Evolutionary conservation across 2,797 vertebrate species (phyloP).

Genomic region (Peromyscus attwateri): DNA sequence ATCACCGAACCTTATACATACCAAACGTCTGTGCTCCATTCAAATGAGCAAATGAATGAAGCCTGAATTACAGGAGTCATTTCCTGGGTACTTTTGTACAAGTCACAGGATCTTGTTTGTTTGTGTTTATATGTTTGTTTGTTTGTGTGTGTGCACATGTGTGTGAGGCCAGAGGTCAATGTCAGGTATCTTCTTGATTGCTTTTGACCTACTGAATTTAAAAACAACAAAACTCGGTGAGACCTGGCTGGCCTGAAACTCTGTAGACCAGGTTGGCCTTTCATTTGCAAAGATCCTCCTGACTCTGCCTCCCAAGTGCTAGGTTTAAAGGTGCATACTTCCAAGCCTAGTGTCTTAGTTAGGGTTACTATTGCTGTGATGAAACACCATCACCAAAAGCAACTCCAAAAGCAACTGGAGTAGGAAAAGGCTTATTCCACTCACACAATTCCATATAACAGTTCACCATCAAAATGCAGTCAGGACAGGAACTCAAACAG

Average conservation of each 20-base stretch:
- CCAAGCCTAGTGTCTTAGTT: not conserved
- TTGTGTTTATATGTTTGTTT: not conserved
- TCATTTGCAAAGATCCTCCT: not conserved
- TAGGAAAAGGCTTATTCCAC: not conserved
- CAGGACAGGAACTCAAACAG: not conserved
- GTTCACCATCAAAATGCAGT: too few species aligned
- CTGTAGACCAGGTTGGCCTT: not conserved
- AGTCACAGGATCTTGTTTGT: not conserved
- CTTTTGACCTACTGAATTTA: not conserved
- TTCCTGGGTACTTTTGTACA: conserved; percentile 6
- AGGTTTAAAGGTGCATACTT: not conserved
- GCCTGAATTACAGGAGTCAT: conserved; percentile 20
- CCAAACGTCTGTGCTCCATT: conserved; percentile 40
- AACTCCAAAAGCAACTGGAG: not conserved
- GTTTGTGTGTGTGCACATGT: not conserved
- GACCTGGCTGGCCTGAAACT: not conserved
- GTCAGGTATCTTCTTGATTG: not conserved
- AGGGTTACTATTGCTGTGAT: not conserved
- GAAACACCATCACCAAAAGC: not conserved
- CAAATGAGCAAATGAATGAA: not conserved
- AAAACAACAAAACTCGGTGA: not conserved
- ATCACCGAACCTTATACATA: conserved; percentile 6
- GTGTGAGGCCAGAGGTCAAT: not conserved
- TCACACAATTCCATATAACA: not conserved
- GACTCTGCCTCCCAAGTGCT: not conserved